Evolutionary conservation across 2,797 vertebrate species (phyloP).

Genomic region (Muscicapa comitata): DNA sequence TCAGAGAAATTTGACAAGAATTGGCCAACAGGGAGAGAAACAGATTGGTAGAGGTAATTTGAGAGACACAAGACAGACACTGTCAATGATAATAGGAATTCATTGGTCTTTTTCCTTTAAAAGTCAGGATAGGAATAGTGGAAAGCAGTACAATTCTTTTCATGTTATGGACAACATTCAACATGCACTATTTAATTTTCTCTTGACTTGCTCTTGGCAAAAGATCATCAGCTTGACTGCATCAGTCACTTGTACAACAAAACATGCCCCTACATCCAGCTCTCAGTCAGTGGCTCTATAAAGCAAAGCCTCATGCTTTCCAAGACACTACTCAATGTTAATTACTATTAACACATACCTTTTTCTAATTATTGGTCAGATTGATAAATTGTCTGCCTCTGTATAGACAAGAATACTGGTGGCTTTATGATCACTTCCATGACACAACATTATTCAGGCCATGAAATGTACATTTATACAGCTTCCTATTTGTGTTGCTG

Average conservation of each 20-base stretch:
- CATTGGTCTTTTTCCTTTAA: not conserved
- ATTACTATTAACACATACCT: not conserved
- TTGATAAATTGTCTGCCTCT: not conserved
- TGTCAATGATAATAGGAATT: not conserved
- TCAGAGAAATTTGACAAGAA: not conserved
- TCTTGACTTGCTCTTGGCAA: not conserved
- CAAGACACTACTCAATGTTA: not conserved
- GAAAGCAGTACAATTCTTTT: not conserved
- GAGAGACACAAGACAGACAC: not conserved
- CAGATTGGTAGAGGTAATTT: not conserved
- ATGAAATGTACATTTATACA: not conserved
- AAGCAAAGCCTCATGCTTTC: not conserved
- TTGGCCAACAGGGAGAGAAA: not conserved
- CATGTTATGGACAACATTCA: not conserved
- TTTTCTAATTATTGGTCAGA: not conserved
- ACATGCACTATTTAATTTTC: not conserved
- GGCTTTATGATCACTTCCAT: not conserved
- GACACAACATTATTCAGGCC: not conserved
- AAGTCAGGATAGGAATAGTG: not conserved
- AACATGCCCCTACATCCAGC: not conserved
- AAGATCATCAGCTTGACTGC: not conserved
- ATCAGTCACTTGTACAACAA: not conserved
- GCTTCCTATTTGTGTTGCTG: not conserved
- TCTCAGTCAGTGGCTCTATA: not conserved
- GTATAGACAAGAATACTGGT: not conserved